Percentiles rank a stretch among this genome's conserved stretches.
Conservation (phyloP, 2,797 vertebrate genomes). For the Taenioides sp. region DNA sequence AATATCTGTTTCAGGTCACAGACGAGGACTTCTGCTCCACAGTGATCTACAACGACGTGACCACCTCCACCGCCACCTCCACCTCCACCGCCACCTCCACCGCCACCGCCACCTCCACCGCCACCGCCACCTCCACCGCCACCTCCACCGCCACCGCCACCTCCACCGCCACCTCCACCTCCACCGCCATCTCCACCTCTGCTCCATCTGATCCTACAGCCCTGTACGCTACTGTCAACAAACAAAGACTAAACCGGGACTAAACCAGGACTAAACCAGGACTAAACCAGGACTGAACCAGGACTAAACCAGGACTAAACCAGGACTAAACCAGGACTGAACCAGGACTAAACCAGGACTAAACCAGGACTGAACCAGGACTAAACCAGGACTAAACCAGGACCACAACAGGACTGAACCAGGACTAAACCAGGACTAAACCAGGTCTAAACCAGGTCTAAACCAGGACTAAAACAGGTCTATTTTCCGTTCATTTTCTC, state of each 20-base stretch:
- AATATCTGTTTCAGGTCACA: not conserved
- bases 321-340: not conserved
- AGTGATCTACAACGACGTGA: conserved; percentile 19
- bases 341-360: not conserved
- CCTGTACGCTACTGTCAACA: conserved; percentile 13
- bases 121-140: too few species aligned
- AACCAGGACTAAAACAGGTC: not conserved
- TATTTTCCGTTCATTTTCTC: too few species aligned
- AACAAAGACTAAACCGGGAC: not conserved
- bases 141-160: too few species aligned
- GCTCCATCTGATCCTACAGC: not conserved
- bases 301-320: not conserved
- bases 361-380: not conserved
- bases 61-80: not conserved
- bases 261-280: not conserved
- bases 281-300: not conserved
- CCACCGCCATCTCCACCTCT: not conserved
- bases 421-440: too few species aligned
- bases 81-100: too few species aligned
- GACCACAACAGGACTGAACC: not conserved
- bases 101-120: too few species aligned
- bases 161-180: not conserved
- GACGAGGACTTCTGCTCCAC: not conserved
- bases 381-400: not conserved
- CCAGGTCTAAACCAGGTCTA: too few species aligned